Percentiles rank a stretch among this genome's conserved stretches.
Conservation (phyloP, 1,140 invertebrate genomes). For the Meloidogyne hapla region DNA sequence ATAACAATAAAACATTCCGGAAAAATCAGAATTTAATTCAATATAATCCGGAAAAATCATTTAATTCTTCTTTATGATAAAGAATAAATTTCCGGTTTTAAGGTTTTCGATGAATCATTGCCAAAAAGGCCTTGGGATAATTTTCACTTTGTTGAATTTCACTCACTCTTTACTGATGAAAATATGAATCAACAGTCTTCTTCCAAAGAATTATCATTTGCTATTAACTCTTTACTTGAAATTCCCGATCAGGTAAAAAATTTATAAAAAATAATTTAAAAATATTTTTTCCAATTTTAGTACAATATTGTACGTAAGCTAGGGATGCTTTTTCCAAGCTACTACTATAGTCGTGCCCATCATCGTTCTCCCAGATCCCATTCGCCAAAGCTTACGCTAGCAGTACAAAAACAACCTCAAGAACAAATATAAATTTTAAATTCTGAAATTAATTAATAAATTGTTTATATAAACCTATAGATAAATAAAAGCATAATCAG, state of each 20-base stretch:
- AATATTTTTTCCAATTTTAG: background rate
- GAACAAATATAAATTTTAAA: background rate
- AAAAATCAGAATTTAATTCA: background rate
- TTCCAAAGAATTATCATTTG: conserved; percentile 59
- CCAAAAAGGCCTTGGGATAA: conserved; percentile 69
- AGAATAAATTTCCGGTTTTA: background rate
- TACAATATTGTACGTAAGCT: background rate
- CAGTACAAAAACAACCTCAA: background rate
- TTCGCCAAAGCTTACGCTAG: background rate
- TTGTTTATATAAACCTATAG: background rate
- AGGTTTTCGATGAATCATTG: conserved; percentile 68
- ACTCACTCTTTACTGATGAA: conserved; percentile 48
- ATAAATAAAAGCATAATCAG: too few relatives aligned
- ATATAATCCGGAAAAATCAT: background rate
- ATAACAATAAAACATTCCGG: background rate
- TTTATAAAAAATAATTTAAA: background rate
- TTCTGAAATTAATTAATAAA: background rate
- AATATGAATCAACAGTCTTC: conserved; percentile 47
- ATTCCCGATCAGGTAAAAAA: conserved; percentile 53
- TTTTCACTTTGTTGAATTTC: conserved; percentile 70
- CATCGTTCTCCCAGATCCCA: background rate
- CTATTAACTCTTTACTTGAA: conserved; percentile 60
- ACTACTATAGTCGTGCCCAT: background rate
- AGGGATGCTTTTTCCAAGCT: background rate
- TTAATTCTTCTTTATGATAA: too few relatives aligned